Conservation (phyloP, 2,113 vertebrate genomes). For the Rynchops niger region DNA sequence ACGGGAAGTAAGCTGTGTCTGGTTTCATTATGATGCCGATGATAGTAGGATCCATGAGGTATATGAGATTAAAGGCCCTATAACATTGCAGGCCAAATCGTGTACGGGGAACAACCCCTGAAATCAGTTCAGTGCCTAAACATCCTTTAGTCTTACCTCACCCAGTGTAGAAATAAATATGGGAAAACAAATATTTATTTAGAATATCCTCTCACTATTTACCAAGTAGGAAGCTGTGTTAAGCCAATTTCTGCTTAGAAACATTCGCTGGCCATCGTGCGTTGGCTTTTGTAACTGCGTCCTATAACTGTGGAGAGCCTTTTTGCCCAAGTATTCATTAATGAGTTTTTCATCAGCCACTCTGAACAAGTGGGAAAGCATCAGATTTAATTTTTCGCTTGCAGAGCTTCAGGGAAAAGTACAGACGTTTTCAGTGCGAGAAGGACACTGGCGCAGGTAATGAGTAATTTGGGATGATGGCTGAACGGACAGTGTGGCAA, state of each 20-base stretch:
- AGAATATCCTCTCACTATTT: slow-evolving; percentile 45
- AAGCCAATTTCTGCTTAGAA: neutral
- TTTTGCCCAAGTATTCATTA: neutral
- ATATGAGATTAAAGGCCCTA: neutral
- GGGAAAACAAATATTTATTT: slow-evolving; percentile 62
- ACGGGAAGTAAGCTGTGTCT: slow-evolving; percentile 72
- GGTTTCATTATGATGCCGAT: slow-evolving; percentile 72
- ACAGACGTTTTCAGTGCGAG: neutral
- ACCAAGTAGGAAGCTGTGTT: neutral
- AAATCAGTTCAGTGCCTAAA: slow-evolving; percentile 50
- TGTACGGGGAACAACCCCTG: neutral
- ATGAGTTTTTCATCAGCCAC: neutral
- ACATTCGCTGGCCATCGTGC: neutral
- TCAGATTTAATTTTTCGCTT: neutral
- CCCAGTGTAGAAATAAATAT: slow-evolving; percentile 58
- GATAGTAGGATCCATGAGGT: neutral
- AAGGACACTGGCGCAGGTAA: neutral
- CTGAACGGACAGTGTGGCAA: neutral
- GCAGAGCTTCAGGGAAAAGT: neutral
- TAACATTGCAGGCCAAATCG: neutral
- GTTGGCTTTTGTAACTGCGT: neutral
- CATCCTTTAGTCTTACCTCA: slow-evolving; percentile 59
- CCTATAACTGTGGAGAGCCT: neutral
- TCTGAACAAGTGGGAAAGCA: neutral
- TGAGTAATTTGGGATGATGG: neutral